Base-by-base conservation (phyloP, 2,113 vertebrate genomes). In the Nyctereutes procyonoides region DNA sequence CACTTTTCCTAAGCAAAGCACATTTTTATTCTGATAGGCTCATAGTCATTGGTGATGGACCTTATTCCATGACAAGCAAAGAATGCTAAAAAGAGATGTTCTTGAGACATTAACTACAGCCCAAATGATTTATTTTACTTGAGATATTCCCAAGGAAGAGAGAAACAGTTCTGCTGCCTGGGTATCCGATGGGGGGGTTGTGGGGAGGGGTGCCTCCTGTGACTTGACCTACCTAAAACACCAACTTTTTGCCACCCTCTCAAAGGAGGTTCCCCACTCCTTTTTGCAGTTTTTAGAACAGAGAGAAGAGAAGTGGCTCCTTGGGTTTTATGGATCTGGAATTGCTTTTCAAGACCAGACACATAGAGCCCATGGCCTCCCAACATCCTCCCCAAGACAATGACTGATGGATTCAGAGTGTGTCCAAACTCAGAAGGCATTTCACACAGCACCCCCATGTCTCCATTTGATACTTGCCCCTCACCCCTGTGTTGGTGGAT, bases 31-130 rank as follows among this genome's bases (percentile, higher is more conserved):
- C 63, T 38, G 43, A 80, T 22, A 38, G 4, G 58, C 17, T 76
- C 8, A 13, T 63, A 14, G 13, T 48, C 43, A 43, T 11, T 17
- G 15, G 32, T 24, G 65, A 87, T 80, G 43, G 53, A 20, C 55
- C 90, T 82, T 79, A 89, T 92, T 92, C 15, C 43, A 16, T 51
- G 53, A 56, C 5, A 67, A 19, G 65, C 32, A 63, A 81, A 95
- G 58, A 22, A n/a, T 8, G 0, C 87, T 65, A 28, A 81, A 95
- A 97, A 82, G 26, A 0, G 2, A 53, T 10, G 20, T 48, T 65
- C 93, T 65, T 2, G 17, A 74, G 62, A 53, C 53, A 26, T 30
- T 76, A 82, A 60, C n/a, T 3, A 28, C 0, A 86, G 76, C 51
- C 28, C 53, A 55, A 1, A 2, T 88, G 73, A 56, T 69, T 79